phyloP scores from a whole-genome alignment of 2,113 vertebrate genomes.

The Hemiprocne comata region DNA sequence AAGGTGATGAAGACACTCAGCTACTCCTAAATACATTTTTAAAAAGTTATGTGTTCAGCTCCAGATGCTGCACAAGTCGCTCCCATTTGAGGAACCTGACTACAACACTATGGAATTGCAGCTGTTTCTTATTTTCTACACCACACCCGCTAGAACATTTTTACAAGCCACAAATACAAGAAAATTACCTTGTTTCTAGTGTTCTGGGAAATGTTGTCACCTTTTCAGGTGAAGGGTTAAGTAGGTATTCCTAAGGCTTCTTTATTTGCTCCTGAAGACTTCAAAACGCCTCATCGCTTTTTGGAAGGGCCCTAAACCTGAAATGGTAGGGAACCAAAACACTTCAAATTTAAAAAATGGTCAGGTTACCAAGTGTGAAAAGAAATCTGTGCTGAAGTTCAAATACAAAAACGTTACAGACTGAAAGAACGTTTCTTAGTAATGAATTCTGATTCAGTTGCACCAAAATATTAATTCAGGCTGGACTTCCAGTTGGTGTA shows the following conservation, averaged over 20 bases:
- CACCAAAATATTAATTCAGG: neutral
- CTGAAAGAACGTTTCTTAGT: neutral
- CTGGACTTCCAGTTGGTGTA: neutral
- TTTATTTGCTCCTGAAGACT: neutral
- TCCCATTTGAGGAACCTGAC: neutral
- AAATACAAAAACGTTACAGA: neutral
- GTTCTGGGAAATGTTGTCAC: neutral
- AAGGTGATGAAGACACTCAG: neutral
- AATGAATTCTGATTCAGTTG: neutral
- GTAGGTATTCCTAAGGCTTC: neutral
- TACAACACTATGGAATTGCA: rapidly evolving
- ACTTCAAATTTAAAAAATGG: neutral
- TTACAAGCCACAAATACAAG: neutral
- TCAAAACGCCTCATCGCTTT: neutral
- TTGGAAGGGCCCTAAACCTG: neutral
- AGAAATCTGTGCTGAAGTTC: neutral
- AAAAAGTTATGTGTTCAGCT: neutral
- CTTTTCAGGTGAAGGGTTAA: neutral
- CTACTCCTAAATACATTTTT: neutral
- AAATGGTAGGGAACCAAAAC: neutral
- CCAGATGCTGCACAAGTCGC: neutral
- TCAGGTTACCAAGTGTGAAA: neutral
- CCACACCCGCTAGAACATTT: too few species aligned
- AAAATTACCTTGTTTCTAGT: neutral
- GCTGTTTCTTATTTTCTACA: neutral